phyloP scores from a whole-genome alignment of 2,113 vertebrate species.

The Brachyhypopomus occidentalis region DNA sequence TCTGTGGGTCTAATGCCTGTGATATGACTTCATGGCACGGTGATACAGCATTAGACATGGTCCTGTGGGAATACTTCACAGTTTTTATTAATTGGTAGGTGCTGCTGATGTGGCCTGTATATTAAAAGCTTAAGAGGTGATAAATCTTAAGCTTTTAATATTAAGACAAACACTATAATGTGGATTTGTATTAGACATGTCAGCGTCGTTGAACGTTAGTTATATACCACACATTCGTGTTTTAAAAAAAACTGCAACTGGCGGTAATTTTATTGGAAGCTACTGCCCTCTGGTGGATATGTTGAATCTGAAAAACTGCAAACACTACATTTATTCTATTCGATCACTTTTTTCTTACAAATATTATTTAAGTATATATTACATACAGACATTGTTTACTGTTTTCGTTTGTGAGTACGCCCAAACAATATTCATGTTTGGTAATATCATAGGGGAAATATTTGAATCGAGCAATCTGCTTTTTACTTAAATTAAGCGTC shows the following conservation, averaged over 20 bases:
- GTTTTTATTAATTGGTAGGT: slow-evolving; percentile 11
- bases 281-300: slow-evolving; percentile 20
- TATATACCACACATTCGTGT: not conserved
- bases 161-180: not conserved
- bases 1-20: slow-evolving; percentile 20
- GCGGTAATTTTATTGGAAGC: not conserved
- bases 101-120: not conserved
- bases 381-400: no score
- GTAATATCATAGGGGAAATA: no score
- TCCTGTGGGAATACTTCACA: slow-evolving; percentile 1
- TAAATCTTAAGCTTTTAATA: not conserved
- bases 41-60: not conserved
- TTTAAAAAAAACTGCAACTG: not conserved
- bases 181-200: not conserved
- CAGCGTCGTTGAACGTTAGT: not conserved
- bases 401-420: no score
- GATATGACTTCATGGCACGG: not conserved
- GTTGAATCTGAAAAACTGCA: no score
- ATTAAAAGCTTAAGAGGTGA: not conserved
- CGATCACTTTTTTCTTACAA: no score
- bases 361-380: no score
- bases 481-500: no score
- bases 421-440: no score
- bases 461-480: no score
- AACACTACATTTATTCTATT: no score